Evolutionary conservation across 2,888 invertebrate species (phyloP).

Genomic region (Dynastes grantii): DNA sequence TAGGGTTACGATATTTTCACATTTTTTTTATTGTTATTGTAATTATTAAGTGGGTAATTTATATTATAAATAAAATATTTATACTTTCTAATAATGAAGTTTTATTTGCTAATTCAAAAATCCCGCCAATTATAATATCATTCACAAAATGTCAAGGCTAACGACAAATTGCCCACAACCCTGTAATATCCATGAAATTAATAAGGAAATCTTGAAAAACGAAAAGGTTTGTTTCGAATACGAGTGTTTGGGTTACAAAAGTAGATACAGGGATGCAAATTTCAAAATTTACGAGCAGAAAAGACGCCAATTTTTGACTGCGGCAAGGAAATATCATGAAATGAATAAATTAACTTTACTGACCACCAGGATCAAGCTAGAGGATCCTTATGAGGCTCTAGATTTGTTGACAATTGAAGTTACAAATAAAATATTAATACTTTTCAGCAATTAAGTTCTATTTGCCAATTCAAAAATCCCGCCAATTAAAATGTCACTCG

Average conservation of each 20-base stretch:
- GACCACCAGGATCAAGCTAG: slow-evolving; percentile 58
- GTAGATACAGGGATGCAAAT: slow-evolving; percentile 62
- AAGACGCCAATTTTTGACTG: slow-evolving; percentile 58
- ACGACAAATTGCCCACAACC: slow-evolving; percentile 38
- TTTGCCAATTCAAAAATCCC: background rate
- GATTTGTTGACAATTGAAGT: slow-evolving; percentile 48
- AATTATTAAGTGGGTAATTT: background rate
- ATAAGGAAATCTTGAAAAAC: slow-evolving; percentile 60
- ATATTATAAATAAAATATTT: background rate
- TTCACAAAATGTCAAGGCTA: slow-evolving; percentile 20
- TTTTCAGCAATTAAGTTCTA: no score
- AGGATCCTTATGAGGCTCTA: slow-evolving; percentile 56
- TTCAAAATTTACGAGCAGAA: slow-evolving; percentile 61
- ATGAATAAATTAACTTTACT: slow-evolving; percentile 60
- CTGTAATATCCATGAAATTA: slow-evolving; percentile 58
- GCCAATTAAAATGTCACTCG: background rate
- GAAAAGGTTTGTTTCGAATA: slow-evolving; percentile 54
- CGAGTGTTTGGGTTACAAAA: slow-evolving; percentile 60
- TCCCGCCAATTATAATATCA: background rate
- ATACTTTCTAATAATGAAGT: background rate
- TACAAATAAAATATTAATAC: no score
- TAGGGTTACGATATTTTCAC: background rate
- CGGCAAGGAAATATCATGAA: slow-evolving; percentile 59
- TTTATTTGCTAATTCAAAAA: background rate
- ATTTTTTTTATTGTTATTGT: slow-evolving; percentile 7